Evolutionary conservation across 2,888 invertebrate species (phyloP).

Genomic region (Choristoneura rosaceana): DNA sequence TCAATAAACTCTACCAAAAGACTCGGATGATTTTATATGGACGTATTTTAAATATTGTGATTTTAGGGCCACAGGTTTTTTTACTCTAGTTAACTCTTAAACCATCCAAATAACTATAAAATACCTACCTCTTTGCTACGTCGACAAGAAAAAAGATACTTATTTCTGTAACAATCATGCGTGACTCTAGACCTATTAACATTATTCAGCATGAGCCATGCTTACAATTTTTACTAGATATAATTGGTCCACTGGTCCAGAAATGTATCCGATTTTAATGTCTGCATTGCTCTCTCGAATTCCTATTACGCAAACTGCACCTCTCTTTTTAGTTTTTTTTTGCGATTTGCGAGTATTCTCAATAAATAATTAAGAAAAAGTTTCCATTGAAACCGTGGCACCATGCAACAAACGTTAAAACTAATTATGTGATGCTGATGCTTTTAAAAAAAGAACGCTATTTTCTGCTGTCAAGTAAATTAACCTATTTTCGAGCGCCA

Average conservation of each 20-base stretch:
- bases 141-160: no score
- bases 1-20: no score
- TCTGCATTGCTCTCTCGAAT: background rate
- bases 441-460: background rate
- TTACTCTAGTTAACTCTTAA: no score
- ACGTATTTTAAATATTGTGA: no score
- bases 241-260: no score
- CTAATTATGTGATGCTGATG: background rate
- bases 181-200: background rate
- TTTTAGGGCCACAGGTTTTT: no score
- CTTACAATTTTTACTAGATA: background rate
- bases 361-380: background rate
- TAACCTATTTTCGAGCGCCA: constrained; percentile 14
- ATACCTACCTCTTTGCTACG: no score
- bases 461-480: constrained; percentile 4
- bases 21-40: no score
- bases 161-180: no score
- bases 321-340: background rate
- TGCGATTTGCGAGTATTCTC: background rate
- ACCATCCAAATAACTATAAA: no score
- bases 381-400: no score
- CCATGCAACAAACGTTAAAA: no score
- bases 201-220: background rate
- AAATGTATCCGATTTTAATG: background rate
- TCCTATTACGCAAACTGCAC: background rate